Conservation (phyloP, 2,113 vertebrate species). For the Diglossa brunneiventris region DNA sequence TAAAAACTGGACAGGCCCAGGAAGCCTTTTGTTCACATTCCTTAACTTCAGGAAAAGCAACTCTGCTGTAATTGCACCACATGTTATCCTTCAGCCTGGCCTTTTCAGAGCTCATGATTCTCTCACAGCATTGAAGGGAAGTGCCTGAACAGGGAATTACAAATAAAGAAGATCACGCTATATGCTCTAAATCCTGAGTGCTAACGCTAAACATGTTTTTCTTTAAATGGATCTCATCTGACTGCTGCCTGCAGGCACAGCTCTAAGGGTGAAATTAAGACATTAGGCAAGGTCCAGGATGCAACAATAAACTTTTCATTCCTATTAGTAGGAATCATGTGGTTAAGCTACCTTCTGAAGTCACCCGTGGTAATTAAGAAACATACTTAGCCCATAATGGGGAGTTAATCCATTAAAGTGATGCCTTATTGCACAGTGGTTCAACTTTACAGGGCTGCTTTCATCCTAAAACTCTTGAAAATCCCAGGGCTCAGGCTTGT, state of each 20-base stretch:
- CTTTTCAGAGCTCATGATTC: background rate
- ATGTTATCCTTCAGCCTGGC: background rate
- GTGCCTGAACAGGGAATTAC: background rate
- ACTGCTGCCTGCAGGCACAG: background rate
- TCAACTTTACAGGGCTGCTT: background rate
- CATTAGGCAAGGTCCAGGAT: slow-evolving; percentile 1
- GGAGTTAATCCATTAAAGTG: slow-evolving; percentile 32
- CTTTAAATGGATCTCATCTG: slow-evolving; percentile 17
- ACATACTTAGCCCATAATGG: background rate
- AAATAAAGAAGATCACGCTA: background rate
- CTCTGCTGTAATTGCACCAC: background rate
- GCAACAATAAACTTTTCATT: slow-evolving; percentile 1
- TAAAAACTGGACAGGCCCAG: background rate
- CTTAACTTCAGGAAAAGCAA: background rate
- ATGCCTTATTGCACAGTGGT: background rate
- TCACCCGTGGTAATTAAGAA: slow-evolving; percentile 7
- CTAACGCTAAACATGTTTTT: background rate
- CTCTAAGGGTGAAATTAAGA: slow-evolving; percentile 1
- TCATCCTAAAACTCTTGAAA: background rate
- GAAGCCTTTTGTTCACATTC: background rate
- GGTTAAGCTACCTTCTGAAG: slow-evolving; percentile 8
- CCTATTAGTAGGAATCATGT: background rate
- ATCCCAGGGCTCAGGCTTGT: background rate
- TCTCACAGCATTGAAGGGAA: background rate
- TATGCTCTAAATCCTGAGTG: background rate